Evolutionary conservation across 2,888 invertebrate species (phyloP), one percentile per base, ranked within the genome.

Genomic region (Lathronympha strigana): DNA sequence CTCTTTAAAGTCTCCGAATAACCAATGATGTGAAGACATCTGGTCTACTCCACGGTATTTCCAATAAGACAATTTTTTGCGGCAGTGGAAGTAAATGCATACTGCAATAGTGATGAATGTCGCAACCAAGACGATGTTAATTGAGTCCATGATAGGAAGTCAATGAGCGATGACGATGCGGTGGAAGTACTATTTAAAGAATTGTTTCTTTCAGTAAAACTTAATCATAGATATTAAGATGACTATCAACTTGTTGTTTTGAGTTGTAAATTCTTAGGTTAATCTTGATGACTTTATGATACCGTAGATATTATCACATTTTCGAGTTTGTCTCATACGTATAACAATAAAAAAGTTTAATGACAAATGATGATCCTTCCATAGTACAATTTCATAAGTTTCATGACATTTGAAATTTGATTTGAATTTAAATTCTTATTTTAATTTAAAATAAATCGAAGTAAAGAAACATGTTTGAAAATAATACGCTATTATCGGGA

Each of bases 1-100:
- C 58, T 76, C 69, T 61, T 73, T 76, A 63, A 73, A 77, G 64
- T 77, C 70, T 0, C 76, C 76, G 61, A 75, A 77, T 45, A 77
- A 49, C 66, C 66, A 66, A 17, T 66, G 66, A 5, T 38, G 25
- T 15, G 40, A 49, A 1, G 40, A 19, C 23, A 54, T 9, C 43
- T 67, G 63, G 4, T 63, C 28, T 3, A 63, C 50, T 4, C 63
- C 63, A 0, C 63, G 55, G 5, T 50, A 28, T 13, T 23, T 17
- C 63, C 63, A 63, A 11, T 63, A 63, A 13, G 38, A 28, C 4
- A 63, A 40, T 15, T 63, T 63, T 38, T 31, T 57, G 28, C 55
- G 55, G n/a, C 47, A 55, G 28, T 63, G 36, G 15, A 63, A 19
- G 55, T 63, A 63, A n/a, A 49, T 31, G 33, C n/a, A 15, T 5